Conservation (phyloP, 2,113 vertebrate species). For the Eira barbara region DNA sequence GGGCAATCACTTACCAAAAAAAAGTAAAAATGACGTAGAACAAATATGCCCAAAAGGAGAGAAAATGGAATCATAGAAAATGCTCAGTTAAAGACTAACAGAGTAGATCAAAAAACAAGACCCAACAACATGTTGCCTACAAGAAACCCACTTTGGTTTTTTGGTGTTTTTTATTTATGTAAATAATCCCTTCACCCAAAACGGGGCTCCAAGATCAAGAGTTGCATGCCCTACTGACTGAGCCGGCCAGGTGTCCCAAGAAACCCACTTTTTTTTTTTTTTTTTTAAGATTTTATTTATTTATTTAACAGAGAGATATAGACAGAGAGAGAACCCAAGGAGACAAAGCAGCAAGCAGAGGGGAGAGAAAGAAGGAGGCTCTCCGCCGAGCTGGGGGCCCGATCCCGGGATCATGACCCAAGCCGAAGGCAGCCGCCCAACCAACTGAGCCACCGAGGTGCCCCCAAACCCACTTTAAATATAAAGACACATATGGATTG, state of each 20-base stretch:
- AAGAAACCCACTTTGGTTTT: neutral
- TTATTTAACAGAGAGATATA: too few relatives aligned
- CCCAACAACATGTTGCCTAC: neutral
- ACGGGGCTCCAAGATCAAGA: neutral
- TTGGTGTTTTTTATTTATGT: neutral
- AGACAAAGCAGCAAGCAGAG: too few relatives aligned
- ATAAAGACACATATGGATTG: neutral
- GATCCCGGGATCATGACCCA: too few relatives aligned
- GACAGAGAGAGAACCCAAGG: too few relatives aligned
- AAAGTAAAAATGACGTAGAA: neutral
- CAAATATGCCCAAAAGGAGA: neutral
- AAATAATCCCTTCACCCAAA: neutral
- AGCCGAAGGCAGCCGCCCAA: too few relatives aligned
- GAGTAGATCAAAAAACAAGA: neutral
- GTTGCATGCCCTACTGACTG: neutral
- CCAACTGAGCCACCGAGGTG: neutral
- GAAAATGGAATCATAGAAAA: neutral
- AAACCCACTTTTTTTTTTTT: neutral
- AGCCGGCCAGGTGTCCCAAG: neutral
- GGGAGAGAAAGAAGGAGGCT: too few relatives aligned
- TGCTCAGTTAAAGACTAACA: neutral
- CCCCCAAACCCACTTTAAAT: neutral
- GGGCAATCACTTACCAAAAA: neutral
- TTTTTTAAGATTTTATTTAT: too few relatives aligned
- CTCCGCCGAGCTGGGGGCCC: too few relatives aligned